These are phyloP conservation scores for Rhinichthys osculus DNA, from an alignment of 2,797 vertebrate species.

Conservation along the genomic window DNA sequence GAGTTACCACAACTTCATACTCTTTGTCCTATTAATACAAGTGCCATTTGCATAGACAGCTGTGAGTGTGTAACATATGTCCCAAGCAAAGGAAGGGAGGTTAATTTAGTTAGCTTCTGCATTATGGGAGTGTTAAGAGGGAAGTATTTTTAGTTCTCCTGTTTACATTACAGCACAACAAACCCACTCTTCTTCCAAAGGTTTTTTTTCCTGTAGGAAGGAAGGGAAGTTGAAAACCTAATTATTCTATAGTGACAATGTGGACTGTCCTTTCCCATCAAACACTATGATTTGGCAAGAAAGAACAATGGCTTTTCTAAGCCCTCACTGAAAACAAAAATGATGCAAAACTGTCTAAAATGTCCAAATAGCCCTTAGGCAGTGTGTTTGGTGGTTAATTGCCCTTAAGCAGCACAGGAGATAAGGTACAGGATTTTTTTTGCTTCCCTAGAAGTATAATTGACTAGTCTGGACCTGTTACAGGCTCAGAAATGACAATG, in stretches of 20 bases:
- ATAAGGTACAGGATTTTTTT: background rate
- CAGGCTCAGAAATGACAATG: background rate
- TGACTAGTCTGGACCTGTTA: constrained; percentile 28
- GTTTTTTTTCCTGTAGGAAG: constrained; percentile 15
- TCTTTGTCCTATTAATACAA: constrained; percentile 28
- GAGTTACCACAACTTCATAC: constrained; percentile 6
- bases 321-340: background rate
- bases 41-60: background rate
- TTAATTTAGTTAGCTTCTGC: constrained; percentile 26
- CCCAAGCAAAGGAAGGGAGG: constrained; percentile 14
- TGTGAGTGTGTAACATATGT: background rate
- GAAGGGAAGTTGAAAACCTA: constrained; percentile 9
- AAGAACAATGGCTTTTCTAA: background rate
- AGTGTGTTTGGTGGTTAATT: background rate
- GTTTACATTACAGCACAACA: constrained; percentile 37
- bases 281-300: background rate
- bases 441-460: constrained; percentile 4
- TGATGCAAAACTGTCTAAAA: background rate
- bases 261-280: constrained; percentile 6
- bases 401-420: background rate
- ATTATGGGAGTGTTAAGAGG: constrained; percentile 21
- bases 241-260: constrained; percentile 22
- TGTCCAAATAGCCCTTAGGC: background rate
- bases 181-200: constrained; percentile 31
- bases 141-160: constrained; percentile 50